Evolutionary conservation across 2,113 vertebrate genomes (phyloP).

Genomic region (Passer domesticus): DNA sequence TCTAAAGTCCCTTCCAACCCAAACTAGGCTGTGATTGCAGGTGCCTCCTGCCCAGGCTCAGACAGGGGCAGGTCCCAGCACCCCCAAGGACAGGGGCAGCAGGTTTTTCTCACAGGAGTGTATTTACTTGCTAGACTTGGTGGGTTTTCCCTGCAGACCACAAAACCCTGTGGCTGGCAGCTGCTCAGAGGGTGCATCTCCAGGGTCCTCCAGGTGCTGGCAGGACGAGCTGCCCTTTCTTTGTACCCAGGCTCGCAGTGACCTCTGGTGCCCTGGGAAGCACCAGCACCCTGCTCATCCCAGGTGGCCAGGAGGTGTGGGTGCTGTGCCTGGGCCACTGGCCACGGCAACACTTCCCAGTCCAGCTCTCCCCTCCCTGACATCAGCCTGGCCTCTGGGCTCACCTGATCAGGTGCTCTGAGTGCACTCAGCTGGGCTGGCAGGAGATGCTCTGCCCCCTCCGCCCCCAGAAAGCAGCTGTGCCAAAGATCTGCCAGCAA

Average conservation of each 20-base stretch:
- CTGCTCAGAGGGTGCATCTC: accelerated
- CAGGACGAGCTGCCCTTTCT: background rate
- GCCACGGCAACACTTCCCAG: background rate
- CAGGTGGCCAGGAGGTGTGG: accelerated
- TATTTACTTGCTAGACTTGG: background rate
- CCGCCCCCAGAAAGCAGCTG: accelerated
- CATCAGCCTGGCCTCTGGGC: background rate
- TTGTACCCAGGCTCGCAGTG: accelerated
- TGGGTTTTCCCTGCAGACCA: background rate
- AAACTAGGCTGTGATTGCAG: background rate
- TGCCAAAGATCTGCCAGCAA: accelerated
- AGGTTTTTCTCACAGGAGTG: background rate
- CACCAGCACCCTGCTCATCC: accelerated
- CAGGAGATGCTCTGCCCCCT: background rate
- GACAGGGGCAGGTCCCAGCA: background rate
- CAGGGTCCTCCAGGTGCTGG: accelerated
- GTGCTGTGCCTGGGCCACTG: accelerated
- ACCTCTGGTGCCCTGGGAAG: accelerated
- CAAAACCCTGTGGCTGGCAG: background rate
- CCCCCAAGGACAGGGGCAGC: background rate
- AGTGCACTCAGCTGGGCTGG: background rate
- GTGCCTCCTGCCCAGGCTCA: background rate
- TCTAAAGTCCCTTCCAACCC: background rate
- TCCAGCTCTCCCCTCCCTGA: background rate
- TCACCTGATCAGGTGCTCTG: background rate